Evolutionary conservation across 2,797 vertebrate genomes (phyloP).

Genomic region (Luscinia luscinia): DNA sequence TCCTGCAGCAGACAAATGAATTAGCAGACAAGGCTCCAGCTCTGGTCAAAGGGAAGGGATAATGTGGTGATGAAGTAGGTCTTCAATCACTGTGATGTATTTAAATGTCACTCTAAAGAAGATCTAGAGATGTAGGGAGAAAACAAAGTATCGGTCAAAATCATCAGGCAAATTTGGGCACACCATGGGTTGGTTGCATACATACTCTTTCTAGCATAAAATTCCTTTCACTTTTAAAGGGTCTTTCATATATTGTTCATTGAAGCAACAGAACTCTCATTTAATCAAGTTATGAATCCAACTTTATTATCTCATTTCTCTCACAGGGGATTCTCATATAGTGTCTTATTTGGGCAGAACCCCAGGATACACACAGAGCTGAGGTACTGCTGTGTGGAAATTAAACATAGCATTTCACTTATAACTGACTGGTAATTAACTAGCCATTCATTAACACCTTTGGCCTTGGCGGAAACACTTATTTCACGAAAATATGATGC

Average conservation of each 20-base stretch:
- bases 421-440: background rate
- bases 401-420: background rate
- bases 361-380: background rate
- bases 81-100: constrained; percentile 62
- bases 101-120: constrained; percentile 14
- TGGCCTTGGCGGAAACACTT: background rate
- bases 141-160: constrained; percentile 32
- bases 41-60: constrained; percentile 55
- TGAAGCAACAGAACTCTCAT: background rate
- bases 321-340: background rate
- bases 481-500: background rate
- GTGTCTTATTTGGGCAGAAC: background rate
- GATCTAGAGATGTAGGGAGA: background rate
- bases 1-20: constrained; percentile 40
- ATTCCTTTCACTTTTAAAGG: background rate
- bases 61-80: constrained; percentile 38
- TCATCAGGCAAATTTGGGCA: background rate
- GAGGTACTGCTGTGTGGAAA: background rate
- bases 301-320: background rate
- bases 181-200: accelerated
- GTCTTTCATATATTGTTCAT: background rate
- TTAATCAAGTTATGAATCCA: background rate
- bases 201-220: accelerated
- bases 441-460: background rate
- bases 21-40: constrained; percentile 51